Conservation (phyloP, 92 coral and sea anemone species). For the Zoanthus gigantus region DNA sequence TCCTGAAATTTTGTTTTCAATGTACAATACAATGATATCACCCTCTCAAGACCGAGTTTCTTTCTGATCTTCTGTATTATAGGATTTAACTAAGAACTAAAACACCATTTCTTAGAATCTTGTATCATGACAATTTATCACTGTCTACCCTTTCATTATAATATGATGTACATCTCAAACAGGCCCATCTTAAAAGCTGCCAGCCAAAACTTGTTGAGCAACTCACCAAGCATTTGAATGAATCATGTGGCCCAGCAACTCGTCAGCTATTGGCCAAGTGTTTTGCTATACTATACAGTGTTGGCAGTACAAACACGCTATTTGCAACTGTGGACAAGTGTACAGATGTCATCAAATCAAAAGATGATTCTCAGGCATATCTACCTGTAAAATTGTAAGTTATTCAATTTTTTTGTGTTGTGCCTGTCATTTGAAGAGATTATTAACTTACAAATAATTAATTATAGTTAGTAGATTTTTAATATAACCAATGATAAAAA, state of each 20-base stretch:
- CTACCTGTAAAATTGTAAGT: slow-evolving; percentile 98
- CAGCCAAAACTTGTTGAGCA: slow-evolving; percentile 88
- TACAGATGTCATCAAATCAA: slow-evolving; percentile 86
- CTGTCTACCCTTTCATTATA: not conserved
- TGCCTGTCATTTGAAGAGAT: no score
- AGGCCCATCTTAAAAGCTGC: slow-evolving; percentile 87
- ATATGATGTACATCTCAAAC: not conserved
- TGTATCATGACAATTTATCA: no score
- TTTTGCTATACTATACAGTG: slow-evolving; percentile 87
- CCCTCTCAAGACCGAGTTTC: no score
- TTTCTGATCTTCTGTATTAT: no score
- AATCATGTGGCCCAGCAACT: slow-evolving; percentile 93
- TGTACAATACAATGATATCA: no score
- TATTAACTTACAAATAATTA: no score
- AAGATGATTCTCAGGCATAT: slow-evolving; percentile 89
- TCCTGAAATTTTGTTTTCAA: no score
- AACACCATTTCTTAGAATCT: no score
- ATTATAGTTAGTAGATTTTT: no score
- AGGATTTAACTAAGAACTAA: no score
- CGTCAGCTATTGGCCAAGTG: slow-evolving; percentile 92
- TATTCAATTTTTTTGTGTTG: not conserved
- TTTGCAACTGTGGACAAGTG: slow-evolving; percentile 93
- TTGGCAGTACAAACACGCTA: slow-evolving; percentile 83
- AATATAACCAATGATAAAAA: no score
- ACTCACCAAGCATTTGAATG: slow-evolving; percentile 84